Conservation (phyloP, 2,888 invertebrate species). For the Melipona bicolor region DNA sequence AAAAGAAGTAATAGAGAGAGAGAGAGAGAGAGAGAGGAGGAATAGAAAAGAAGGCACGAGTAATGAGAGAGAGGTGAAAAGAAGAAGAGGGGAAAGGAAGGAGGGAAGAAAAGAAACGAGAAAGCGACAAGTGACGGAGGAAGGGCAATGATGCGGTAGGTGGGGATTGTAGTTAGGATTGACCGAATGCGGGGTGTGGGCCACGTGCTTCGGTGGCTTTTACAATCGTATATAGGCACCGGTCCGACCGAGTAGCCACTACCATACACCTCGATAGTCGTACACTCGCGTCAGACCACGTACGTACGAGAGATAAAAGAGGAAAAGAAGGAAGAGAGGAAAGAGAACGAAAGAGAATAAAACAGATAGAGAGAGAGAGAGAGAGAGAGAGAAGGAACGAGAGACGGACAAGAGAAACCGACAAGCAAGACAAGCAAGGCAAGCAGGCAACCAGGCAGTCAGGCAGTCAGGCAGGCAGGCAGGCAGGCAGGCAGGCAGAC, state of each 20-base stretch:
- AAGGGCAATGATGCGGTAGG: conserved; percentile 58
- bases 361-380: conserved; percentile 50
- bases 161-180: conserved; percentile 57
- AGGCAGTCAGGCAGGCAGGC: too few relatives aligned
- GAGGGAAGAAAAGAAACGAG: conserved; percentile 11
- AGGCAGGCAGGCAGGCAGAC: too few relatives aligned
- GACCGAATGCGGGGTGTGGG: conserved; percentile 76
- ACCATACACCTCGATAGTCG: conserved; percentile 70
- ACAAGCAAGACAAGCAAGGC: conserved; percentile 49
- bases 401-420: conserved; percentile 64
- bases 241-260: conserved; percentile 70
- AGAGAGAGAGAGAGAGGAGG: conserved; percentile 31
- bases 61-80: conserved; percentile 55
- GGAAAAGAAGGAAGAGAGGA: conserved; percentile 49
- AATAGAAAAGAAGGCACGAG: conserved; percentile 54
- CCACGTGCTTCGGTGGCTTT: conserved; percentile 80
- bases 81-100: background rate
- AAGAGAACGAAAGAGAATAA: conserved; percentile 19
- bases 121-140: conserved; percentile 59
- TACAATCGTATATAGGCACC: conserved; percentile 76
- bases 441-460: conserved; percentile 3
- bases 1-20: conserved; percentile 23
- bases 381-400: conserved; percentile 41
- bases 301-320: conserved; percentile 58
- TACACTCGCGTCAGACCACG: conserved; percentile 58